A percentile compares a stretch with the other conserved stretches of the same genome.
These are phyloP conservation scores for Corythornis vintsioides DNA, from an alignment of 2,113 vertebrate genomes.

Conservation along the genomic window DNA sequence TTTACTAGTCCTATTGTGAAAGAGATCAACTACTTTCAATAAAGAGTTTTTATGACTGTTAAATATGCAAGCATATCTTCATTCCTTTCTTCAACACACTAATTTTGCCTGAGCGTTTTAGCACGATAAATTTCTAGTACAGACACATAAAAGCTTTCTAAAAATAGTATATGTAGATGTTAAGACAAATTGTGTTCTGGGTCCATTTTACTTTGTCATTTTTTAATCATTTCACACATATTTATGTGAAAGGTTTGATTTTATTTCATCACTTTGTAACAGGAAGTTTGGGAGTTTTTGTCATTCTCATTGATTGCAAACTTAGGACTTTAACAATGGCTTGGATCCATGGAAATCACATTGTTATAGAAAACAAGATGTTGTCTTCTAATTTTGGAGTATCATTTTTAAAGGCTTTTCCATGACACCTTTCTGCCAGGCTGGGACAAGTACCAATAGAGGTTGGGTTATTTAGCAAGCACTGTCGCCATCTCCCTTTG, in stretches of 20 bases:
- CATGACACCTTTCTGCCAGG: background rate
- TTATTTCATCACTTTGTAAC: background rate
- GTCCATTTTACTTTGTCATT: background rate
- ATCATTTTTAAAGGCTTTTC: background rate
- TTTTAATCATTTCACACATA: background rate
- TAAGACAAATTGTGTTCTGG: background rate
- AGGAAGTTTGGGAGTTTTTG: background rate
- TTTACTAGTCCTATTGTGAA: background rate
- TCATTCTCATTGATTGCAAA: background rate
- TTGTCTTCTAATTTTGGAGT: background rate
- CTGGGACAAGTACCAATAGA: background rate
- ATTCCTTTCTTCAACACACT: background rate
- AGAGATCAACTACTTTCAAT: constrained; percentile 19
- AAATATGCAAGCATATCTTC: constrained; percentile 28
- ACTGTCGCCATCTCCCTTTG: background rate
- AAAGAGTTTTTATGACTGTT: background rate
- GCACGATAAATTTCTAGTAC: background rate
- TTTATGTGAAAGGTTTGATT: background rate
- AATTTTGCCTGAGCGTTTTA: background rate
- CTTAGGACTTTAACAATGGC: background rate
- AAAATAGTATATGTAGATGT: background rate
- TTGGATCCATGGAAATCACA: background rate
- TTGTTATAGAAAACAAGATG: background rate
- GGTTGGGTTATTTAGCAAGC: background rate
- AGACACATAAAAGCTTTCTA: background rate